A percentile compares a stretch with the other conserved stretches of the same genome.
phyloP scores from a whole-genome alignment of 2,888 invertebrate genomes.

The Trissoscelio sp. region DNA sequence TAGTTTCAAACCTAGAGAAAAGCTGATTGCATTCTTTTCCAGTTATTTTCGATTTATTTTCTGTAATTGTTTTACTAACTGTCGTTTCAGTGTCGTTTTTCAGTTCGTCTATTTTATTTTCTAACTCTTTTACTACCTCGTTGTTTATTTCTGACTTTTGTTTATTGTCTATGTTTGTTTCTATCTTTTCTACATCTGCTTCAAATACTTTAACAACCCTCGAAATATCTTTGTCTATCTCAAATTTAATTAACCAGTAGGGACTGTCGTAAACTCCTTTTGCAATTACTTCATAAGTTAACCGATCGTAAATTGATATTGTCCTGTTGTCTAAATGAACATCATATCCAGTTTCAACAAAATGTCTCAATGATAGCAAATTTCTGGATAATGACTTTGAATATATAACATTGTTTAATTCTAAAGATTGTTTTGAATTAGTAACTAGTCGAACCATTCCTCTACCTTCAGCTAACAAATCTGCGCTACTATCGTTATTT shows the following conservation, averaged over 20 bases:
- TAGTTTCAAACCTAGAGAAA: constrained; percentile 22
- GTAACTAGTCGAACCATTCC: constrained; percentile 9
- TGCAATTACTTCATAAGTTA: constrained; percentile 15
- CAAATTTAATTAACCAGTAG: constrained; percentile 20
- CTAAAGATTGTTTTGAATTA: not conserved
- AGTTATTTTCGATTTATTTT: not conserved
- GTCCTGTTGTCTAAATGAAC: constrained; percentile 15
- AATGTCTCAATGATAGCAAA: constrained; percentile 28
- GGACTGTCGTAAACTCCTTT: constrained; percentile 29
- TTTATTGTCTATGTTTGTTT: not conserved
- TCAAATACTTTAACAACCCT: not conserved
- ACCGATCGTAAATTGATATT: constrained; percentile 18
- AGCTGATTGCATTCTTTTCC: not conserved
- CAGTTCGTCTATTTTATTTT: not conserved
- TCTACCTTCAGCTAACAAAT: constrained; percentile 23
- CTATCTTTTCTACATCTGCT: not conserved
- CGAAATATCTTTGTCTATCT: not conserved
- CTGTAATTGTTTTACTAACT: not conserved
- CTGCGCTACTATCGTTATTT: constrained; percentile 29
- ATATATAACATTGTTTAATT: constrained; percentile 32
- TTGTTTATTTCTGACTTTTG: constrained; percentile 2
- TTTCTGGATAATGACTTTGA: constrained; percentile 26
- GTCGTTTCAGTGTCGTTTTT: not conserved
- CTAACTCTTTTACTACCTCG: not conserved
- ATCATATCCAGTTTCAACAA: constrained; percentile 25